A percentile compares a stretch with the other conserved stretches of the same genome.
Conservation (phyloP, 2,113 vertebrate species). For the Amphiprion percula region DNA sequence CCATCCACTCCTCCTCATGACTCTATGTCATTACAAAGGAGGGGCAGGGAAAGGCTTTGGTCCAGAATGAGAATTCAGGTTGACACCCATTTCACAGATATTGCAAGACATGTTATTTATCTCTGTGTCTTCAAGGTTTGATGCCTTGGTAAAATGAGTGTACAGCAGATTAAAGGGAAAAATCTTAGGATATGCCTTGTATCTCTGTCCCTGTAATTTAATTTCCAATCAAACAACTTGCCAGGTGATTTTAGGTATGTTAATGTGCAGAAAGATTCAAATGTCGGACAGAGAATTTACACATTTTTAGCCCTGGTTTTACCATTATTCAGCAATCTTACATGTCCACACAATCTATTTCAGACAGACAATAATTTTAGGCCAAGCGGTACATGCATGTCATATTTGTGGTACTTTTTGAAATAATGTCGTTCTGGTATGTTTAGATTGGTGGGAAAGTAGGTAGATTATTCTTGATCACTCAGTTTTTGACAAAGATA, state of each 20-base stretch:
- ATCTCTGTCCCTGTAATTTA: background rate
- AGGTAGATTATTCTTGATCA: too few species aligned
- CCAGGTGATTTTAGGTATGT: background rate
- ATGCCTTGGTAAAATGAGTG: constrained; percentile 22
- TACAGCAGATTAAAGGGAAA: constrained; percentile 5
- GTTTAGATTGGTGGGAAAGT: too few species aligned
- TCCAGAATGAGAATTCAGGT: constrained; percentile 56
- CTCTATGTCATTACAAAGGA: constrained; percentile 67
- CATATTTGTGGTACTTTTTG: too few species aligned
- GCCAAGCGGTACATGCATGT: background rate
- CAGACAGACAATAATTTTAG: background rate
- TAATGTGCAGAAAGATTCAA: background rate
- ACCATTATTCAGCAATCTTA: too few species aligned
- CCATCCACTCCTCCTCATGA: constrained; percentile 66
- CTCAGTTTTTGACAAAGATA: too few species aligned
- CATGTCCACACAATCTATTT: background rate
- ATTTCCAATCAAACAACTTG: background rate
- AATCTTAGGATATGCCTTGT: too few species aligned
- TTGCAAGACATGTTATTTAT: constrained; percentile 44
- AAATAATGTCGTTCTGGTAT: too few species aligned
- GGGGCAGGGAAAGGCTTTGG: constrained; percentile 25
- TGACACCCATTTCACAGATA: constrained; percentile 58
- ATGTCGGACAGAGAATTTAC: background rate
- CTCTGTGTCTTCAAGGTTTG: constrained; percentile 16
- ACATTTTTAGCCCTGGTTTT: too few species aligned